Conservation (phyloP, 2,113 vertebrate genomes). For the Silurus glanis region DNA sequence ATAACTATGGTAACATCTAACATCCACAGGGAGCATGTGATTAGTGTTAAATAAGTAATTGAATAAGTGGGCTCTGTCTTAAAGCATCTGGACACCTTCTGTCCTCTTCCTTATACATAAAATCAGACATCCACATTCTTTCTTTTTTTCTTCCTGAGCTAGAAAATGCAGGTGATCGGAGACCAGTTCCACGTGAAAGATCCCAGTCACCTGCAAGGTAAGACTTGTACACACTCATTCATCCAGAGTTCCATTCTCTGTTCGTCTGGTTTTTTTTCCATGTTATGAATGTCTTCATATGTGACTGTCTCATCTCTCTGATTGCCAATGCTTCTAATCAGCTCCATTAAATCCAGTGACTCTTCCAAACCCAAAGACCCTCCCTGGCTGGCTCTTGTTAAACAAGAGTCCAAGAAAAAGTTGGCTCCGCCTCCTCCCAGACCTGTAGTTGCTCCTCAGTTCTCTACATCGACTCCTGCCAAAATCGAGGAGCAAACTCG, state of each 20-base stretch:
- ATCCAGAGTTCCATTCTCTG: conserved; percentile 25
- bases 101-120: background rate
- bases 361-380: conserved; percentile 84
- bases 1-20: background rate
- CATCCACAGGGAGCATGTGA: background rate
- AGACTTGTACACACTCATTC: conserved; percentile 23
- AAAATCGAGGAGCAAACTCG: conserved; percentile 62
- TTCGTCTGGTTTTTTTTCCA: conserved; percentile 27
- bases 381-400: conserved; percentile 92
- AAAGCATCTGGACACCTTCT: background rate
- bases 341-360: conserved; percentile 66
- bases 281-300: conserved; percentile 46
- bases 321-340: conserved; percentile 1
- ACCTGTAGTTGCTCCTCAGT: conserved; percentile 54
- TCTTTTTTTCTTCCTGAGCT: background rate
- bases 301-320: conserved; percentile 48
- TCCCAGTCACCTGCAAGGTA: conserved; percentile 75
- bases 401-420: conserved; percentile 87
- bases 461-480: conserved; percentile 60
- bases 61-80: background rate
- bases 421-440: conserved; percentile 80
- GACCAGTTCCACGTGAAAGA: conserved; percentile 65
- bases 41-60: background rate
- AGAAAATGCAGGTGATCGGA: conserved; percentile 59
- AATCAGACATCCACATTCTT: background rate